A percentile compares a stretch with the other conserved stretches of the same genome.
Evolutionary conservation across 2,113 vertebrate species (phyloP).

Genomic region (Phainopepla nitens): DNA sequence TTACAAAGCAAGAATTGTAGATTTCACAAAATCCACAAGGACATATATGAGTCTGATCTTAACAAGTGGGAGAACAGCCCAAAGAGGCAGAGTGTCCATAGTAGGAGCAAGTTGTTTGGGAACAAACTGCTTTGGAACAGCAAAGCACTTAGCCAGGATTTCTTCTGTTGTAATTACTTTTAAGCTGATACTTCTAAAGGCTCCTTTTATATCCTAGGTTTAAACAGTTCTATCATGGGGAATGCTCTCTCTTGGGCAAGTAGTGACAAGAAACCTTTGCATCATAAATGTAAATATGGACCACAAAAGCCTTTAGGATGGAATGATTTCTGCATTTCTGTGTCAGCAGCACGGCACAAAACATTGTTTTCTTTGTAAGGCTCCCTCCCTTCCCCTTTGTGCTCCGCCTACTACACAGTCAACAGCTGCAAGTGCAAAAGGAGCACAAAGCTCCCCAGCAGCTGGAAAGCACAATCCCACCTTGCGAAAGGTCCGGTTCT

Average conservation of each 20-base stretch:
- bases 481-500: conserved; percentile 81
- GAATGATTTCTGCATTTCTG: background rate
- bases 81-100: background rate
- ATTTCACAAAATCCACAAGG: background rate
- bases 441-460: background rate
- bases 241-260: background rate
- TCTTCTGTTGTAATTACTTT: background rate
- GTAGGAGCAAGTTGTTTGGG: background rate
- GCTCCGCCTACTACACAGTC: background rate
- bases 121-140: background rate
- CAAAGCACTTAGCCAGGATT: background rate
- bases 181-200: background rate
- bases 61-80: background rate
- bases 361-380: background rate
- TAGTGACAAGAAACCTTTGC: background rate
- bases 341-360: background rate
- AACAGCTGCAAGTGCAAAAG: background rate
- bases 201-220: background rate
- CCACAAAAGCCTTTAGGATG: background rate
- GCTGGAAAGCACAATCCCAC: conserved; percentile 26
- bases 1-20: background rate
- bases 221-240: background rate
- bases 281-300: background rate
- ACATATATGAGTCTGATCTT: background rate
- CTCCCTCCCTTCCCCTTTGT: background rate